phyloP scores from a whole-genome alignment of 2,113 vertebrate genomes.

The Microcebus murinus region DNA sequence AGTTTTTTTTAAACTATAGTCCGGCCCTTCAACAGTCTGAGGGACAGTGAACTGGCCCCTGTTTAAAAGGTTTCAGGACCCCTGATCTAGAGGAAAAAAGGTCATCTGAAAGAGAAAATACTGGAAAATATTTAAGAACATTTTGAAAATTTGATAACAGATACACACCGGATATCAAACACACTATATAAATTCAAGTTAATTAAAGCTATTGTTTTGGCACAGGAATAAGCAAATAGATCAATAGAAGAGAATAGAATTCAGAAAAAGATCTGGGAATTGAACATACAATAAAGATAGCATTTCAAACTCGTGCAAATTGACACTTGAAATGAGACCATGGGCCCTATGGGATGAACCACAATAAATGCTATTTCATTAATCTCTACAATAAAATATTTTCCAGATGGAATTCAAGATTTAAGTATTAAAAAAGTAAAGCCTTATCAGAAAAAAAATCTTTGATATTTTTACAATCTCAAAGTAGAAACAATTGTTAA shows the following conservation, averaged over 20 bases:
- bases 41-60: no score
- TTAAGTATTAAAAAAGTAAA: constrained; percentile 31
- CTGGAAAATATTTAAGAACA: constrained; percentile 30
- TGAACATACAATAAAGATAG: not conserved
- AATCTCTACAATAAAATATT: constrained; percentile 21
- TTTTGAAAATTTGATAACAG: constrained; percentile 45
- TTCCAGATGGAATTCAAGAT: constrained; percentile 40
- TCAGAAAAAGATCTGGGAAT: not conserved
- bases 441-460: not conserved
- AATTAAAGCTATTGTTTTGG: constrained; percentile 17
- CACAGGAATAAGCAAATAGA: constrained; percentile 9
- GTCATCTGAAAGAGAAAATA: constrained; percentile 31
- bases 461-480: constrained; percentile 31
- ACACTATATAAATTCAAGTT: constrained; percentile 24
- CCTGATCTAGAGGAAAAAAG: not conserved
- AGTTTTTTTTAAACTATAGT: no score
- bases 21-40: no score
- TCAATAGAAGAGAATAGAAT: not conserved
- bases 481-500: constrained; percentile 30
- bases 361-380: constrained; percentile 33
- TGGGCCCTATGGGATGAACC: not conserved
- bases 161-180: not conserved
- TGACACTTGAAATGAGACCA: constrained; percentile 23
- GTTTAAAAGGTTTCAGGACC: no score
- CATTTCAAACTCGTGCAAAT: constrained; percentile 26